Evolutionary conservation across 30 jellyfish, hydroid and myxozoan species (phyloP).

Genomic region (Cassiopea xamachana): DNA sequence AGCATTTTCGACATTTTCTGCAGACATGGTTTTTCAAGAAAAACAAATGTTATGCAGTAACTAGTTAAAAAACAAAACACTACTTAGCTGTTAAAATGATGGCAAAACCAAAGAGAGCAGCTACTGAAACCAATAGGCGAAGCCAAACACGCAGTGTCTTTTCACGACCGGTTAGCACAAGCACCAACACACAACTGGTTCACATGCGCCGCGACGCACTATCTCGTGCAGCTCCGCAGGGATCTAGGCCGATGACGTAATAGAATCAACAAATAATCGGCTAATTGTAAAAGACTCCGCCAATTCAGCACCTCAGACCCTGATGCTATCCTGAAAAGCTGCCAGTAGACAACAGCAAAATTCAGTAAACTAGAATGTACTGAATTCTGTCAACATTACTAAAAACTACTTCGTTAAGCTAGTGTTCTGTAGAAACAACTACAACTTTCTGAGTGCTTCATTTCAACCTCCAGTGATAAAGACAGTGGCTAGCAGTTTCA

Average conservation of each 20-base stretch:
- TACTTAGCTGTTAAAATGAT: background rate
- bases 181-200: background rate
- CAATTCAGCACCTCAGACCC: too few species aligned
- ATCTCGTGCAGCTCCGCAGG: background rate
- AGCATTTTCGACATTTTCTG: background rate
- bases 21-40: background rate
- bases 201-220: background rate
- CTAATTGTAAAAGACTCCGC: too few species aligned
- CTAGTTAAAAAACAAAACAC: background rate
- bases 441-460: too few species aligned
- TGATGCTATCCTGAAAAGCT: too few species aligned
- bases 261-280: too few species aligned
- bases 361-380: too few species aligned
- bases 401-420: too few species aligned
- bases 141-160: background rate
- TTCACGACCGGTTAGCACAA: background rate
- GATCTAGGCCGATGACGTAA: background rate
- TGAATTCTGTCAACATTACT: too few species aligned
- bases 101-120: background rate
- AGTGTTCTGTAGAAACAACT: too few species aligned
- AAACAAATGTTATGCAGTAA: background rate
- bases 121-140: background rate
- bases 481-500: too few species aligned
- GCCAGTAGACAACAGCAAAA: too few species aligned
- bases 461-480: too few species aligned